Evolutionary conservation across 1,140 invertebrate species (phyloP).

Genomic region (Brachionus angularis): DNA sequence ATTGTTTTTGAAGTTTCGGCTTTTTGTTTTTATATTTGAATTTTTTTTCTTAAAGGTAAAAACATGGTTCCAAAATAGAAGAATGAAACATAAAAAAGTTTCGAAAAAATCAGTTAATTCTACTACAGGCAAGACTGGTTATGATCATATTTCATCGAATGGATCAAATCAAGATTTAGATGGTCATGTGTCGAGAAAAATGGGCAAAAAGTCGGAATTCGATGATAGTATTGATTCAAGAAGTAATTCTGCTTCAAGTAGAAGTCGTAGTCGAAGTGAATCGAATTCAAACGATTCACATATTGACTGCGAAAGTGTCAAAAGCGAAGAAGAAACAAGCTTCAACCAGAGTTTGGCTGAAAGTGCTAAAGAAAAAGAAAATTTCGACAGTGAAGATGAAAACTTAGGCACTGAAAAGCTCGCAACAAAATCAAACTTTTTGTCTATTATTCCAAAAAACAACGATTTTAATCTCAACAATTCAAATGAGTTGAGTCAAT

Average conservation of each 20-base stretch:
- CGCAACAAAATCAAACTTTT: too few relatives aligned
- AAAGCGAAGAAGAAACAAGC: conserved; percentile 1
- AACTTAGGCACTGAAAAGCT: neutral
- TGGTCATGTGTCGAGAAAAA: conserved; percentile 32
- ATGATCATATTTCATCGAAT: conserved; percentile 18
- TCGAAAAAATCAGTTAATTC: conserved; percentile 44
- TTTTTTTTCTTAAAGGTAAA: conserved; percentile 65
- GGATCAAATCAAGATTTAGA: too few relatives aligned
- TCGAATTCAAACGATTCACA: conserved; percentile 1
- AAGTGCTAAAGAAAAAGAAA: conserved; percentile 3
- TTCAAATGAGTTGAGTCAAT: neutral
- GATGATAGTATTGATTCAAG: conserved; percentile 6
- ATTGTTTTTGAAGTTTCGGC: conserved; percentile 22
- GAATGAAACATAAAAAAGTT: conserved; percentile 54
- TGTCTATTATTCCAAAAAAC: too few relatives aligned
- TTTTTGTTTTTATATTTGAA: neutral
- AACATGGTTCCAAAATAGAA: conserved; percentile 98
- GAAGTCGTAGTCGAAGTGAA: neutral
- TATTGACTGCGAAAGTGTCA: conserved; percentile 22
- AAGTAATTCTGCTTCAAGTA: conserved; percentile 5
- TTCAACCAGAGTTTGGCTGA: conserved; percentile 15
- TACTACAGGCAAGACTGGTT: conserved; percentile 29
- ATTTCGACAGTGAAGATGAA: neutral
- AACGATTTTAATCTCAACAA: neutral
- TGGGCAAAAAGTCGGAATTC: conserved; percentile 29